Conservation (phyloP, 1,140 invertebrate species). For the Dinoponera quadriceps region DNA sequence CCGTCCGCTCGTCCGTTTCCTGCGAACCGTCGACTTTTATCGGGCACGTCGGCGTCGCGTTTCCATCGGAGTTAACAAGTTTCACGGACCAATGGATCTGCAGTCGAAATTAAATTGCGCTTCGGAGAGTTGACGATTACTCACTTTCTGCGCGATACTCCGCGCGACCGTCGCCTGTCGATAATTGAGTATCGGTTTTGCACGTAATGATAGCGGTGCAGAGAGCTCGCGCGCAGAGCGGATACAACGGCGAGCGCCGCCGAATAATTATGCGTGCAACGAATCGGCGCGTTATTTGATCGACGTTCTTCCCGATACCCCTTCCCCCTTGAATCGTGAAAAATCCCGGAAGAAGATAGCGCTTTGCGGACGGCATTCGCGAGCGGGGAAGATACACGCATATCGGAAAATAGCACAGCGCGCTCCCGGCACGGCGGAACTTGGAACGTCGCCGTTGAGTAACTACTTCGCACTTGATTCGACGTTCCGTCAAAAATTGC, state of each 20-base stretch:
- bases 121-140: slow-evolving; percentile 54
- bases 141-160: slow-evolving; percentile 58
- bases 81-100: slow-evolving; percentile 53
- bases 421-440: too few species aligned
- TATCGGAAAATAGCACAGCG: too few species aligned
- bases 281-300: too few species aligned
- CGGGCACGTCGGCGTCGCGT: slow-evolving; percentile 35
- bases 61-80: slow-evolving; percentile 54
- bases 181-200: slow-evolving; percentile 59
- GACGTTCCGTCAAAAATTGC: too few species aligned
- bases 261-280: slow-evolving; percentile 38
- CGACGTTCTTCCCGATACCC: too few species aligned
- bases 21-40: slow-evolving; percentile 41
- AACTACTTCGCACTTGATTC: too few species aligned
- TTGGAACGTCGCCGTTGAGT: too few species aligned
- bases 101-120: slow-evolving; percentile 60
- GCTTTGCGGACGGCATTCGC: too few species aligned
- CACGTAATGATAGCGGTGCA: slow-evolving; percentile 27
- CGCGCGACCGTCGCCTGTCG: slow-evolving; percentile 45
- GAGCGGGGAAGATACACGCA: too few species aligned
- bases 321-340: too few species aligned
- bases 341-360: not conserved
- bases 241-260: not conserved
- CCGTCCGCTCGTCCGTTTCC: slow-evolving; percentile 2
- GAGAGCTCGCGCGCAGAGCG: not conserved